Percentiles rank a stretch among this genome's conserved stretches.
Conservation (phyloP, 2,888 invertebrate species). For the Phorcus lineatus region DNA sequence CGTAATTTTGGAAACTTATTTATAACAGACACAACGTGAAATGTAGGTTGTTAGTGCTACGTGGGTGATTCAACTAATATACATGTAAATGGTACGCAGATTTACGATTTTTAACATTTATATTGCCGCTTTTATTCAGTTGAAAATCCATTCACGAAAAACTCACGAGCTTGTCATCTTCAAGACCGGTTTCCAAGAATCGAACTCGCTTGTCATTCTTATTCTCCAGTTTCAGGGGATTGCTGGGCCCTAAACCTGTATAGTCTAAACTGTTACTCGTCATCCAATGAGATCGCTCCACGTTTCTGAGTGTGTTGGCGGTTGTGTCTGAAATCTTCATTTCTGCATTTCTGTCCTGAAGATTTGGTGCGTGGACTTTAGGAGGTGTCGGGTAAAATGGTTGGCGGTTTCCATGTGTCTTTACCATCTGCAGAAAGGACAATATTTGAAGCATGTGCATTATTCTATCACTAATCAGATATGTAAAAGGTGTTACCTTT, state of each 20-base stretch:
- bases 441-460: not conserved
- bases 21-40: too few relatives aligned
- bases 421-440: constrained; percentile 57
- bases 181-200: constrained; percentile 50
- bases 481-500: too few relatives aligned
- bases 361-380: constrained; percentile 67
- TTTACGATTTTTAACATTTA: too few relatives aligned
- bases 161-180: constrained; percentile 66
- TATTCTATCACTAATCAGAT: too few relatives aligned
- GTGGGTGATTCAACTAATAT: too few relatives aligned
- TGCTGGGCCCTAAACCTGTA: constrained; percentile 69
- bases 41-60: too few relatives aligned
- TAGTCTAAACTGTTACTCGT: constrained; percentile 68
- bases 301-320: constrained; percentile 67
- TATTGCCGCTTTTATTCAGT: too few relatives aligned
- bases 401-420: constrained; percentile 61
- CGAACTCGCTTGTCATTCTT: constrained; percentile 59
- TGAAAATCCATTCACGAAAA: not conserved
- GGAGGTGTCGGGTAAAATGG: constrained; percentile 70
- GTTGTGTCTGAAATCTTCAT: constrained; percentile 55
- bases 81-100: too few relatives aligned
- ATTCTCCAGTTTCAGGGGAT: constrained; percentile 70
- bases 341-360: constrained; percentile 58
- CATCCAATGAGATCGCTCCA: constrained; percentile 72
- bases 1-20: too few relatives aligned